phyloP scores from a whole-genome alignment of 2,797 vertebrate genomes.

The Alcedo quadribrachys region DNA sequence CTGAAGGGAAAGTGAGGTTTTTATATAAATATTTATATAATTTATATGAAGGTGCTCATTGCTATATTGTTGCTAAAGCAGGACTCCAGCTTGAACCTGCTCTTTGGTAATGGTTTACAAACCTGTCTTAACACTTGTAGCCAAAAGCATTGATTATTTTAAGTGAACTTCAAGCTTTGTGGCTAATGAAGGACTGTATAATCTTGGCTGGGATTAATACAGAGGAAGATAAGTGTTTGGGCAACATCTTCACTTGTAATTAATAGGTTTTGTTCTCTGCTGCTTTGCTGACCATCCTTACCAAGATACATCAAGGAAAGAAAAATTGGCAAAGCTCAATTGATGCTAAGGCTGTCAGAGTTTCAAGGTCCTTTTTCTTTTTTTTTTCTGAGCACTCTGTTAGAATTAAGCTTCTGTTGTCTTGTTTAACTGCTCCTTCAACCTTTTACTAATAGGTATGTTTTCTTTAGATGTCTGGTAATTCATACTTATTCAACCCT shows the following conservation, averaged over 20 bases:
- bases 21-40: background rate
- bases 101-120: background rate
- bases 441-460: background rate
- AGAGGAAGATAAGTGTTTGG: background rate
- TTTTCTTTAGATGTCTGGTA: background rate
- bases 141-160: background rate
- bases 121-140: background rate
- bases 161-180: background rate
- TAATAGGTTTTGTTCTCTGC: background rate
- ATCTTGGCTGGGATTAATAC: background rate
- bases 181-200: background rate
- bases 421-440: background rate
- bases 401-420: background rate
- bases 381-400: background rate
- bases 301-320: background rate
- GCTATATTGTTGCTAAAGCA: background rate
- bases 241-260: background rate
- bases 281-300: background rate
- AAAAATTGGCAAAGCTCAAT: background rate
- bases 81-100: background rate
- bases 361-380: background rate
- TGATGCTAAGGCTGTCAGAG: background rate
- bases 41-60: background rate
- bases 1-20: background rate
- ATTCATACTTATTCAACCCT: background rate